Evolutionary conservation across 2,888 invertebrate genomes (phyloP).

Genomic region (Serrognathus titanus): DNA sequence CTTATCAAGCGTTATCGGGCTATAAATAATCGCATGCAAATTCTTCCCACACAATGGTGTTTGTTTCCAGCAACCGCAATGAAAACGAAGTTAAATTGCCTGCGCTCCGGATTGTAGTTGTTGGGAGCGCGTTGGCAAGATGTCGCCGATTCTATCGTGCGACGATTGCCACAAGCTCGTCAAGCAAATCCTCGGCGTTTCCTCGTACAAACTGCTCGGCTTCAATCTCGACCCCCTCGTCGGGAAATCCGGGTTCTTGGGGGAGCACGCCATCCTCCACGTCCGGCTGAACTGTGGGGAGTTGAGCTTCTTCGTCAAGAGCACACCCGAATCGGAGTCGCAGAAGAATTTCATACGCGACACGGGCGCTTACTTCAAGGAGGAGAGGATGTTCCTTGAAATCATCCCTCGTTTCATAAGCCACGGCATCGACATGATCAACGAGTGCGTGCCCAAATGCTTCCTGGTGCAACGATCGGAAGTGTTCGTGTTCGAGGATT

Average conservation of each 20-base stretch:
- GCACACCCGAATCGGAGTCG: slow-evolving; percentile 53
- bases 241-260: slow-evolving; percentile 15
- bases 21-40: background rate
- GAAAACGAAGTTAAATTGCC: too few relatives aligned
- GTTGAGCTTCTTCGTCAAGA: slow-evolving; percentile 57
- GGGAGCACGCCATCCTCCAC: slow-evolving; percentile 28
- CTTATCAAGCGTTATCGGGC: too few relatives aligned
- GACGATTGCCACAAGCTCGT: background rate
- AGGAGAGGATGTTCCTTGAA: slow-evolving; percentile 49
- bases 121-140: too few relatives aligned
- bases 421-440: slow-evolving; percentile 27
- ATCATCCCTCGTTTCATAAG: slow-evolving; percentile 46
- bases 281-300: background rate
- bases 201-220: background rate
- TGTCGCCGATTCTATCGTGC: too few relatives aligned
- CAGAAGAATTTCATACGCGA: slow-evolving; percentile 51
- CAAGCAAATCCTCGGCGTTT: background rate
- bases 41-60: background rate
- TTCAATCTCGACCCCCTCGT: background rate
- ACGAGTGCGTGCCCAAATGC: slow-evolving; percentile 40
- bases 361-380: slow-evolving; percentile 52
- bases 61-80: too few relatives aligned
- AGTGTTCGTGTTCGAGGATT: slow-evolving; percentile 44
- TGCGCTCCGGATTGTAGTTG: too few relatives aligned
- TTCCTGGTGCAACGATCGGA: slow-evolving; percentile 36